phyloP scores from a whole-genome alignment of 2,888 invertebrate species.

The Amitus sp. region DNA sequence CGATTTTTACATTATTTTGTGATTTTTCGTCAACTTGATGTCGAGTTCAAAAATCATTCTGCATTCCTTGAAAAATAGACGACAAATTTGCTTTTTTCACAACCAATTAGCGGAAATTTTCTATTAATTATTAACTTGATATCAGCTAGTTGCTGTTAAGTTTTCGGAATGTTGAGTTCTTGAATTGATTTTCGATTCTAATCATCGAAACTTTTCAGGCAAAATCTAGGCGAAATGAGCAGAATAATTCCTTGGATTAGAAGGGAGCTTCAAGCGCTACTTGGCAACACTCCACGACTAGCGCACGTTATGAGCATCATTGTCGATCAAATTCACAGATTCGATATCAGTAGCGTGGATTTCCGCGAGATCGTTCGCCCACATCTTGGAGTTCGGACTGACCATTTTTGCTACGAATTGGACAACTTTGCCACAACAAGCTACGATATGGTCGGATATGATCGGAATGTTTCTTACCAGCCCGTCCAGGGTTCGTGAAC shows the following conservation, averaged over 20 bases:
- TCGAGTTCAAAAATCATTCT: too few relatives aligned
- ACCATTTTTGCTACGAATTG: slow-evolving; percentile 91
- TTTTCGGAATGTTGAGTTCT: too few relatives aligned
- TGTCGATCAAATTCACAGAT: slow-evolving; percentile 74
- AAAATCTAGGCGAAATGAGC: slow-evolving; percentile 82
- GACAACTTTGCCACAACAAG: slow-evolving; percentile 87
- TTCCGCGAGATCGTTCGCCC: slow-evolving; percentile 78
- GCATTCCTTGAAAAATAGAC: too few relatives aligned
- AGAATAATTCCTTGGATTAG: slow-evolving; percentile 89
- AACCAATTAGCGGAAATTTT: too few relatives aligned
- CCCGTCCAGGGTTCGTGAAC: slow-evolving; percentile 49
- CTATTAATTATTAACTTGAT: too few relatives aligned
- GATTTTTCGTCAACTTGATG: too few relatives aligned
- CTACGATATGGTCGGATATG: slow-evolving; percentile 86
- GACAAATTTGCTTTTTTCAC: too few relatives aligned
- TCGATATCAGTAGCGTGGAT: slow-evolving; percentile 75
- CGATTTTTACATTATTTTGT: too few relatives aligned
- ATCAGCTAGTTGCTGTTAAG: too few relatives aligned
- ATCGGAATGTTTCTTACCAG: slow-evolving; percentile 76
- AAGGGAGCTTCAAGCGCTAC: slow-evolving; percentile 83
- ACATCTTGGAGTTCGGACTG: slow-evolving; percentile 77
- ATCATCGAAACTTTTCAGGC: slow-evolving; percentile 66
- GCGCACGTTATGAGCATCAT: slow-evolving; percentile 77
- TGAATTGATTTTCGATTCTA: too few relatives aligned
- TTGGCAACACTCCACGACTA: slow-evolving; percentile 71